Conservation (phyloP, 1,140 invertebrate genomes). For the Polypedilum vanderplanki region DNA sequence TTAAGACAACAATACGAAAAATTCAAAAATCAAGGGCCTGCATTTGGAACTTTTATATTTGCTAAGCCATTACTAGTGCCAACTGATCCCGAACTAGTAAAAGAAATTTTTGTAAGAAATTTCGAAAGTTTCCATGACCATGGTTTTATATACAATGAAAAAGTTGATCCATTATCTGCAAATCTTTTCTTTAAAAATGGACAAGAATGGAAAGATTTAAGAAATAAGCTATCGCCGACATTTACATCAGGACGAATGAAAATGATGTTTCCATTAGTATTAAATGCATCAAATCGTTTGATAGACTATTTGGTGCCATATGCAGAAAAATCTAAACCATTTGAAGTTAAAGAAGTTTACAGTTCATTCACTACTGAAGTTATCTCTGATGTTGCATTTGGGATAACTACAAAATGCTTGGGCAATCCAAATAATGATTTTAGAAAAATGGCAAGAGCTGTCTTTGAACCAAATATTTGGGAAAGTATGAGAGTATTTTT, state of each 20-base stretch:
- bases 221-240: constrained; percentile 44
- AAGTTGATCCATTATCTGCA: constrained; percentile 47
- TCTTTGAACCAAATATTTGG: background rate
- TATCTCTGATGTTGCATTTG: constrained; percentile 41
- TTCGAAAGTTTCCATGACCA: constrained; percentile 41
- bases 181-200: constrained; percentile 48
- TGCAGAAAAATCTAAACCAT: constrained; percentile 36
- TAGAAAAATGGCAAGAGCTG: constrained; percentile 31
- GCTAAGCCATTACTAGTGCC: background rate
- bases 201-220: constrained; percentile 46
- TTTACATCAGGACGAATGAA: constrained; percentile 49
- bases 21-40: background rate
- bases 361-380: constrained; percentile 41
- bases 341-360: constrained; percentile 41
- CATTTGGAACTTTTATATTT: background rate
- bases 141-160: constrained; percentile 46
- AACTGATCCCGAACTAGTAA: constrained; percentile 38
- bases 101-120: constrained; percentile 40
- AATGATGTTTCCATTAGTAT: constrained; percentile 46
- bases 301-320: constrained; percentile 40
- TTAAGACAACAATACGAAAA: background rate
- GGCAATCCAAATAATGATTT: constrained; percentile 40
- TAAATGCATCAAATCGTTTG: constrained; percentile 40
- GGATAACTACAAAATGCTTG: constrained; percentile 39
- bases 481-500: constrained; percentile 3